Percentiles rank a stretch among this genome's conserved stretches.
These are phyloP conservation scores for Drosophila fuyamai DNA, from an alignment of 1,140 invertebrate genomes.

Conservation along the genomic window DNA sequence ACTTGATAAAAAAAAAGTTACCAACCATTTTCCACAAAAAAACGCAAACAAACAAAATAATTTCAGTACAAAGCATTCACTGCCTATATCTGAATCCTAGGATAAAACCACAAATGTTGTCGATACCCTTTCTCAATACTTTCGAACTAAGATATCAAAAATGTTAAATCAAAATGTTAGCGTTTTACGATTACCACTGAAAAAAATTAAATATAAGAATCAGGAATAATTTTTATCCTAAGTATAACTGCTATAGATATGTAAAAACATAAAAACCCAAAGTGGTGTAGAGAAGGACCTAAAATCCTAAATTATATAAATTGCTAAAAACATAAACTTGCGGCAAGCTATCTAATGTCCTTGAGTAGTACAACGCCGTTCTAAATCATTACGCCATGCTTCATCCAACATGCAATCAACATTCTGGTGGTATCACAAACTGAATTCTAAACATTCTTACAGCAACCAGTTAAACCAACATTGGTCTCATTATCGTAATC, in stretches of 20 bases:
- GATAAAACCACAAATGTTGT: conserved; percentile 1
- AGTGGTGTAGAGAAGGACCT: too few species aligned
- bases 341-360: too few species aligned
- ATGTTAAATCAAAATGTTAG: conserved; percentile 1
- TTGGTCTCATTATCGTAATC: too few species aligned
- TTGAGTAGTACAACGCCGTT: too few species aligned
- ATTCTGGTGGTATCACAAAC: too few species aligned
- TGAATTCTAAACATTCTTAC: too few species aligned
- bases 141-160: neutral
- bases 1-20: too few species aligned
- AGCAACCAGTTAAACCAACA: too few species aligned
- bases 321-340: neutral
- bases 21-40: too few species aligned
- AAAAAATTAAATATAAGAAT: conserved; percentile 11
- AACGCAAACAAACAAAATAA: neutral
- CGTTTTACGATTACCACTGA: conserved; percentile 8
- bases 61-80: neutral
- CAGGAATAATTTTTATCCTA: neutral
- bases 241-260: too few species aligned
- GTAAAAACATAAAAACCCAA: neutral
- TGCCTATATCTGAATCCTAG: neutral
- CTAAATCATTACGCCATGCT: too few species aligned
- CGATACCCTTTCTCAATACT: neutral
- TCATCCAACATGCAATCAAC: too few species aligned
- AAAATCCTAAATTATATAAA: neutral